Conservation (phyloP, 1,140 invertebrate genomes). For the Cherax quadricarinatus region DNA sequence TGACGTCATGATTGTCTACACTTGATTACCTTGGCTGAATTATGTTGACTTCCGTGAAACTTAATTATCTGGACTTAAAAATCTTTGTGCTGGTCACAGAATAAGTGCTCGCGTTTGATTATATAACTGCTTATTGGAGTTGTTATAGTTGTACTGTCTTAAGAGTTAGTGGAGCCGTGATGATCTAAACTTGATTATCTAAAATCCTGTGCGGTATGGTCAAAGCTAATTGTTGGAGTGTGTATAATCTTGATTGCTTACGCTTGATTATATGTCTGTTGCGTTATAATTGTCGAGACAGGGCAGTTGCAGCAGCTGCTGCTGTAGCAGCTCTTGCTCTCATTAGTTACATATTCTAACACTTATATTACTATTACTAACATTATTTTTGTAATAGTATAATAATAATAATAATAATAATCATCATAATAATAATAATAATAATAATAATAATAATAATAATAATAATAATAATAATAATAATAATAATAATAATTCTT, state of each 20-base stretch:
- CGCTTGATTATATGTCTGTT: background rate
- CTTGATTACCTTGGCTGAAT: background rate
- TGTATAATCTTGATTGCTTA: background rate
- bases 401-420: background rate
- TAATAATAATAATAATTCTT: too few relatives aligned
- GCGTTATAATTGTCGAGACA: too few relatives aligned
- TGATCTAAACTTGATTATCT: background rate
- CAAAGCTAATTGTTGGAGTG: background rate
- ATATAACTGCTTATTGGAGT: too few relatives aligned
- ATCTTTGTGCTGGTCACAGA: too few relatives aligned
- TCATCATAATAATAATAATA: too few relatives aligned
- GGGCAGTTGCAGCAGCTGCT: too few relatives aligned
- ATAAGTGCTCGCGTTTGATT: too few relatives aligned
- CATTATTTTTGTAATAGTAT: background rate
- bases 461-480: background rate
- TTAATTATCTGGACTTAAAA: too few relatives aligned
- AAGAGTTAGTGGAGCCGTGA: background rate
- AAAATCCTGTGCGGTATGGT: background rate
- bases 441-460: background rate
- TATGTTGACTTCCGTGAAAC: too few relatives aligned
- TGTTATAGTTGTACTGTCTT: background rate
- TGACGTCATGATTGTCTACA: conserved; percentile 18
- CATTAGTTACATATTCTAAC: background rate
- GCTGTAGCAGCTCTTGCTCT: background rate
- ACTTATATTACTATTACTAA: background rate